phyloP scores from a whole-genome alignment of 1,140 invertebrate genomes.

The Zaprionus ghesquierei region DNA sequence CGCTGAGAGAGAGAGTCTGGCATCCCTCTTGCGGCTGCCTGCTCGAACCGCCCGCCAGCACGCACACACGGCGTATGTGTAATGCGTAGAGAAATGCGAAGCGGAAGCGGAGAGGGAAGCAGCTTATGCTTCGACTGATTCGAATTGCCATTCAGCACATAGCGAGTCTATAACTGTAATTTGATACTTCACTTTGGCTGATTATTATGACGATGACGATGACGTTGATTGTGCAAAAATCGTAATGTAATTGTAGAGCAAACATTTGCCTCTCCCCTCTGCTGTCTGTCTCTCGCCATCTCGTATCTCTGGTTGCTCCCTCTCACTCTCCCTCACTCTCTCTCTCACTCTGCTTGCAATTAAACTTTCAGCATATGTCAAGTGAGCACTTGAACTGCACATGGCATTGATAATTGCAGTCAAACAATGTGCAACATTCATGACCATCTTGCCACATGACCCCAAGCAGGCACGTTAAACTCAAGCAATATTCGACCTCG shows the following conservation, averaged over 20 bases:
- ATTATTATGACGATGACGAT: constrained; percentile 73
- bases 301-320: too few species aligned
- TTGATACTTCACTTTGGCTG: constrained; percentile 79
- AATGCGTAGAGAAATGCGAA: constrained; percentile 11
- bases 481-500: neutral
- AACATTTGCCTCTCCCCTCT: constrained; percentile 27
- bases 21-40: too few species aligned
- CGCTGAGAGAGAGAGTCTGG: constrained; percentile 33
- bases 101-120: neutral
- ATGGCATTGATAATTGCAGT: constrained; percentile 53
- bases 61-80: constrained; percentile 50
- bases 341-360: constrained; percentile 15
- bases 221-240: constrained; percentile 79
- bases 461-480: neutral
- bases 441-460: constrained; percentile 15
- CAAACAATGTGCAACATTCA: constrained; percentile 48
- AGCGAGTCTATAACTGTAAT: constrained; percentile 56
- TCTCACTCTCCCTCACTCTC: neutral
- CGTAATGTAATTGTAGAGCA: constrained; percentile 74
- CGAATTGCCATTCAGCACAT: constrained; percentile 56
- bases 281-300: too few species aligned
- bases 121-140: constrained; percentile 52
- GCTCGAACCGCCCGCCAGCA: neutral
- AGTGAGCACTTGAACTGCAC: constrained; percentile 50
- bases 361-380: constrained; percentile 67